A percentile compares a stretch with the other conserved stretches of the same genome.
phyloP scores from a whole-genome alignment of 2,113 vertebrate genomes.

The Heterotis niloticus region DNA sequence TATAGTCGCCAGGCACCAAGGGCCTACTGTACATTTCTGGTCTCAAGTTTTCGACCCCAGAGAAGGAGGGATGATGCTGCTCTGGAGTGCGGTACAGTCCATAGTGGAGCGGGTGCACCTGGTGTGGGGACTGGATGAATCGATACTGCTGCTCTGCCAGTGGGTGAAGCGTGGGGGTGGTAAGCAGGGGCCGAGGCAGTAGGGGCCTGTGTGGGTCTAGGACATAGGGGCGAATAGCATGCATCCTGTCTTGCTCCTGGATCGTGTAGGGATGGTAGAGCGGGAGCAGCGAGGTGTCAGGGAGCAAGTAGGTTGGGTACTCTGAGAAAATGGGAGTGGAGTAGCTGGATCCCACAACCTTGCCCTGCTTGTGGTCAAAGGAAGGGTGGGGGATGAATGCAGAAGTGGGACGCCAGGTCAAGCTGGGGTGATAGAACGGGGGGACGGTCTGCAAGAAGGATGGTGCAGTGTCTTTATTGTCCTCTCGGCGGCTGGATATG shows the following conservation, averaged over 20 bases:
- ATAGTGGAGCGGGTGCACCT: constrained; percentile 68
- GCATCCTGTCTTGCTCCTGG: constrained; percentile 11
- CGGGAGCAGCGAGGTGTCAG: constrained; percentile 66
- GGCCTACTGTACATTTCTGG: constrained; percentile 65
- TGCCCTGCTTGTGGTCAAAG: constrained; percentile 22
- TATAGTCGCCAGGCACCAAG: constrained; percentile 55
- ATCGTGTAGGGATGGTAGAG: constrained; percentile 78
- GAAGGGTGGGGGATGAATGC: constrained; percentile 49
- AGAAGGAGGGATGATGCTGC: constrained; percentile 45
- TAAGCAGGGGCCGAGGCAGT: constrained; percentile 69
- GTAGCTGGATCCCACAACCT: constrained; percentile 13
- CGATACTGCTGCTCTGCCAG: constrained; percentile 73
- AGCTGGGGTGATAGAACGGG: constrained; percentile 68
- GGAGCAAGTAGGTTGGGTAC: constrained; percentile 73
- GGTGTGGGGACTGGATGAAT: constrained; percentile 73
- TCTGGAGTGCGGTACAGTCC: constrained; percentile 75
- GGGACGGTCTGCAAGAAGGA: constrained; percentile 53
- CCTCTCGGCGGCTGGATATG: constrained; percentile 58
- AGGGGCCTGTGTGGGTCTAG: constrained; percentile 77
- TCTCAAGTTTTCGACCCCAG: constrained; percentile 48
- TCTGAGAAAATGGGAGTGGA: constrained; percentile 69
- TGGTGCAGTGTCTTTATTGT: constrained; percentile 48
- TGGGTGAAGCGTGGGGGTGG: constrained; percentile 56
- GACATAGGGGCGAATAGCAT: constrained; percentile 55
- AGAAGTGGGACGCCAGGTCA: constrained; percentile 69